A percentile compares a stretch with the other conserved stretches of the same genome.
These are phyloP conservation scores for Meghimatium bilineatum DNA, from an alignment of 2,888 invertebrate species.

Conservation along the genomic window DNA sequence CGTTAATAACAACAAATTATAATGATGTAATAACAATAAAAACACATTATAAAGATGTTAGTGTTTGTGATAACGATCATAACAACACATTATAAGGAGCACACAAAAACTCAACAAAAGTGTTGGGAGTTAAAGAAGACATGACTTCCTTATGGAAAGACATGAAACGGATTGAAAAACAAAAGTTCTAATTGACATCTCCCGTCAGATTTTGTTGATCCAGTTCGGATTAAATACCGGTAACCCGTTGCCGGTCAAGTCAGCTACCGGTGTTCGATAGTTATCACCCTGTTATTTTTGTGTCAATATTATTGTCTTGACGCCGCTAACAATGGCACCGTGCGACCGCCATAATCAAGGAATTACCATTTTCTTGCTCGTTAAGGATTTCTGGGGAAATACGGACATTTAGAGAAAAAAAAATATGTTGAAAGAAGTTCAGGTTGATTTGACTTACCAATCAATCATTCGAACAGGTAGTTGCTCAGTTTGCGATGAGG, in stretches of 20 bases:
- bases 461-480: background rate
- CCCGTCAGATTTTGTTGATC: conserved; percentile 22
- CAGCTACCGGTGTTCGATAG: background rate
- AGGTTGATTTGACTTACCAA: background rate
- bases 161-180: background rate
- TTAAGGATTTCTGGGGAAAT: background rate
- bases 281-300: conserved; percentile 28
- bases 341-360: conserved; percentile 17
- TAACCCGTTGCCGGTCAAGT: background rate
- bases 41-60: too few species aligned
- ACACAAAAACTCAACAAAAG: too few species aligned
- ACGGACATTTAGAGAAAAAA: background rate
- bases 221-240: conserved; percentile 14
- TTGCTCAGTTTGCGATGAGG: background rate
- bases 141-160: background rate
- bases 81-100: too few species aligned
- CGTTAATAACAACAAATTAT: too few species aligned
- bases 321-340: conserved; percentile 8
- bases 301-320: conserved; percentile 39
- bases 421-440: background rate
- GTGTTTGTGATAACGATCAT: too few species aligned
- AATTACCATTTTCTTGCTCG: conserved; percentile 19
- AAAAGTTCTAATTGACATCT: conserved; percentile 33
- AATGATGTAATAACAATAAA: too few species aligned
- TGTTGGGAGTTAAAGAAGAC: too few species aligned